phyloP scores from a whole-genome alignment of 1,140 invertebrate genomes.

The Bacillus rossius region DNA sequence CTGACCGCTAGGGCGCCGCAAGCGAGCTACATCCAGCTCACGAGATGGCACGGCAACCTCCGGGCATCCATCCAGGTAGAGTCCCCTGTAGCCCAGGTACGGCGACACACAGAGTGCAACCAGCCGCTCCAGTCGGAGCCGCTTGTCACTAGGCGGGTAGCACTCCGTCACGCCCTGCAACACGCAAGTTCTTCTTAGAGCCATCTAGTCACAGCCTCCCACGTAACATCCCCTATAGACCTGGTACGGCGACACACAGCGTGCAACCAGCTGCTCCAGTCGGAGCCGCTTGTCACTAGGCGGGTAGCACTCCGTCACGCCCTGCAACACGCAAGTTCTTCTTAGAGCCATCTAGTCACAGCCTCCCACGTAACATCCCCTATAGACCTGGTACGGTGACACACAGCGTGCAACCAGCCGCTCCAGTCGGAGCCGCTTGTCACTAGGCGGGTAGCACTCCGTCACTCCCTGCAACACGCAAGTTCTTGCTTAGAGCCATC shows the following conservation, averaged over 20 bases:
- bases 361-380: constrained; percentile 8
- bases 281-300: constrained; percentile 10
- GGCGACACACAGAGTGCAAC: constrained; percentile 11
- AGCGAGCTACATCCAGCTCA: constrained; percentile 11
- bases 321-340: constrained; percentile 5
- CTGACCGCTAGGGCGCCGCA: constrained; percentile 14
- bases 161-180: constrained; percentile 12
- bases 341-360: neutral
- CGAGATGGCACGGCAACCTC: neutral
- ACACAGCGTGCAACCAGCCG: constrained; percentile 9
- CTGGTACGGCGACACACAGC: constrained; percentile 13
- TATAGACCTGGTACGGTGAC: constrained; percentile 13
- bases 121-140: constrained; percentile 9
- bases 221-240: constrained; percentile 10
- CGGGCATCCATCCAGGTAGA: constrained; percentile 6
- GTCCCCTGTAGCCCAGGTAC: constrained; percentile 13
- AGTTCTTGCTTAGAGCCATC: neutral
- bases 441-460: constrained; percentile 16
- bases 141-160: constrained; percentile 14
- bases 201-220: neutral
- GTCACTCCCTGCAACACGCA: constrained; percentile 6
- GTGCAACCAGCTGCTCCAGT: constrained; percentile 11
- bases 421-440: constrained; percentile 9
- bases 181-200: neutral
- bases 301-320: constrained; percentile 12